Percentiles rank a stretch among this genome's conserved stretches.
Evolutionary conservation across 2,888 invertebrate species (phyloP).

Genomic region (Idaea dimidiata): DNA sequence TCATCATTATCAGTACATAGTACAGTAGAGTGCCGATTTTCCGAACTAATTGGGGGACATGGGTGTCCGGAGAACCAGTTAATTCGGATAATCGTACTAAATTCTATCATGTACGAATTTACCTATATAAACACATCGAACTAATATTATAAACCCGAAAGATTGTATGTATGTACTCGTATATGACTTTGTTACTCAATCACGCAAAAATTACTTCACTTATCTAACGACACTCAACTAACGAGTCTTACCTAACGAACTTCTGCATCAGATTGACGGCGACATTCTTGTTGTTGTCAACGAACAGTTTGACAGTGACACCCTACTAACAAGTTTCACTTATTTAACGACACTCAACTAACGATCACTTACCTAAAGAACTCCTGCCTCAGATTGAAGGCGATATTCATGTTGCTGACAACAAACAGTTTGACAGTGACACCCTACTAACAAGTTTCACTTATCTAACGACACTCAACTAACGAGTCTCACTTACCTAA

Average conservation of each 20-base stretch:
- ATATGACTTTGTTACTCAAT: no score
- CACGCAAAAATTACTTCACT: no score
- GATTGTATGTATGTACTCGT: no score
- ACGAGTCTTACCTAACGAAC: slow-evolving; percentile 85
- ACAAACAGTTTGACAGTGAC: slow-evolving; percentile 97
- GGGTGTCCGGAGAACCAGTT: no score
- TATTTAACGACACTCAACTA: background rate
- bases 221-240: no score
- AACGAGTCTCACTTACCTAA: slow-evolving; percentile 75
- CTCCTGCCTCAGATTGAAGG: slow-evolving; percentile 97
- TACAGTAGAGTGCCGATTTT: no score
- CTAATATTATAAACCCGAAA: no score
- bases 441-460: background rate
- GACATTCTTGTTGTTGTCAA: slow-evolving; percentile 95
- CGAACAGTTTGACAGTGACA: slow-evolving; percentile 91
- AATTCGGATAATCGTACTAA: no score
- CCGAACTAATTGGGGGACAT: no score
- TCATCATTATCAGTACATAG: no score
- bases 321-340: background rate
- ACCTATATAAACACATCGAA: no score
- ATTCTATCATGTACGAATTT: no score
- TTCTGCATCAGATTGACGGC: slow-evolving; percentile 98
- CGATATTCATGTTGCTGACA: slow-evolving; percentile 97
- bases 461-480: background rate
- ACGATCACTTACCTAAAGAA: slow-evolving; percentile 85